phyloP scores from a whole-genome alignment of 2,113 vertebrate genomes.

The Psettodes erumei region DNA sequence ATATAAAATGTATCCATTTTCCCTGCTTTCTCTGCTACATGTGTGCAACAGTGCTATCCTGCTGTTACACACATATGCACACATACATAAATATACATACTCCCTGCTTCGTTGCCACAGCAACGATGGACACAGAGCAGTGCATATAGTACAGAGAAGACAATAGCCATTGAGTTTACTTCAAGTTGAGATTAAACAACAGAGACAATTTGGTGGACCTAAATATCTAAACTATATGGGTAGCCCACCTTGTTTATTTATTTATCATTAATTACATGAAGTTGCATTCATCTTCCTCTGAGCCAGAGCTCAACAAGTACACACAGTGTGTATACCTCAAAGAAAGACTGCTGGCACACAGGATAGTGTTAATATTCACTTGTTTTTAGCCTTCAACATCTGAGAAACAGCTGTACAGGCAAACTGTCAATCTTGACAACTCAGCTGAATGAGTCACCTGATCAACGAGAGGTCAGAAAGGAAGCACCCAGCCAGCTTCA shows the following conservation, averaged over 20 bases:
- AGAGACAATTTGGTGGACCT: background rate
- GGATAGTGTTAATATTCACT: background rate
- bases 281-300: background rate
- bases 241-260: background rate
- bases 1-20: background rate
- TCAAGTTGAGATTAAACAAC: constrained; percentile 2
- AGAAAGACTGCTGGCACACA: background rate
- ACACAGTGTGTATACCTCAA: background rate
- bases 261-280: background rate
- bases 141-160: constrained; percentile 16
- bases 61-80: constrained; percentile 9
- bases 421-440: background rate
- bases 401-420: constrained; percentile 4
- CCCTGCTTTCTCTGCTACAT: background rate
- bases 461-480: constrained; percentile 7
- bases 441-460: constrained; percentile 6
- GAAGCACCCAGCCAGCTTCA: constrained; percentile 13
- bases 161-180: constrained; percentile 10
- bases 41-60: background rate
- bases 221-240: background rate
- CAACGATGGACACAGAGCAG: constrained; percentile 52
- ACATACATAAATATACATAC: background rate
- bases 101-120: constrained; percentile 52
- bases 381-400: constrained; percentile 11
- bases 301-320: background rate